A percentile compares a stretch with the other conserved stretches of the same genome.
phyloP scores from a whole-genome alignment of 2,888 invertebrate species.

The Acrocyrtus sp. region DNA sequence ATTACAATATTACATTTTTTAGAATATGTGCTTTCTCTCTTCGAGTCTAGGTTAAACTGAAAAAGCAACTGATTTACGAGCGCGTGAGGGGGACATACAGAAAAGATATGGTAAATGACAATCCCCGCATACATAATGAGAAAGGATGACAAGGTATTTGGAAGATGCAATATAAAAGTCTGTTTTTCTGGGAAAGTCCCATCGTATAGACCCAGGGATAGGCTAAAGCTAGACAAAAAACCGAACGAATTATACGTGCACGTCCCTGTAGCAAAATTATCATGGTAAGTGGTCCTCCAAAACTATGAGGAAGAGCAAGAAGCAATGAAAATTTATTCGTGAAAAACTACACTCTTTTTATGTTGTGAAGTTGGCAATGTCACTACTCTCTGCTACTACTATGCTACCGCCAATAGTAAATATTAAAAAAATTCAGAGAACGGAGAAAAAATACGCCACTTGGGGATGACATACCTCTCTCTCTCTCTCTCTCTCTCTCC shows the following conservation, averaged over 20 bases:
- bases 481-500: slow-evolving; percentile 4
- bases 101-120: slow-evolving; percentile 50
- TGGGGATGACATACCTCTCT: slow-evolving; percentile 48
- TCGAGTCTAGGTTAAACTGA: too few relatives aligned
- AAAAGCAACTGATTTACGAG: slow-evolving; percentile 51
- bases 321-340: slow-evolving; percentile 50
- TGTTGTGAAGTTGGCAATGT: too few relatives aligned
- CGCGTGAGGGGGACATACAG: slow-evolving; percentile 33
- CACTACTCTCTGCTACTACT: too few relatives aligned
- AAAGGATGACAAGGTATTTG: slow-evolving; percentile 15
- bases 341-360: too few relatives aligned
- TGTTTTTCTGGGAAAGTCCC: neutral
- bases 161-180: slow-evolving; percentile 14
- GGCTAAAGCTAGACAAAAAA: neutral
- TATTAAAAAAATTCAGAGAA: slow-evolving; percentile 39
- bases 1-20: too few relatives aligned
- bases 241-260: neutral
- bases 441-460: slow-evolving; percentile 48
- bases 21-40: too few relatives aligned
- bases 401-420: slow-evolving; percentile 43
- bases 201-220: neutral
- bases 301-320: too few relatives aligned
- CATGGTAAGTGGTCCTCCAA: slow-evolving; percentile 48
- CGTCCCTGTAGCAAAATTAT: slow-evolving; percentile 48
- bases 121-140: slow-evolving; percentile 50